These are phyloP conservation scores for Drosophila leontia DNA, from an alignment of 1,140 invertebrate genomes.

Conservation along the genomic window DNA sequence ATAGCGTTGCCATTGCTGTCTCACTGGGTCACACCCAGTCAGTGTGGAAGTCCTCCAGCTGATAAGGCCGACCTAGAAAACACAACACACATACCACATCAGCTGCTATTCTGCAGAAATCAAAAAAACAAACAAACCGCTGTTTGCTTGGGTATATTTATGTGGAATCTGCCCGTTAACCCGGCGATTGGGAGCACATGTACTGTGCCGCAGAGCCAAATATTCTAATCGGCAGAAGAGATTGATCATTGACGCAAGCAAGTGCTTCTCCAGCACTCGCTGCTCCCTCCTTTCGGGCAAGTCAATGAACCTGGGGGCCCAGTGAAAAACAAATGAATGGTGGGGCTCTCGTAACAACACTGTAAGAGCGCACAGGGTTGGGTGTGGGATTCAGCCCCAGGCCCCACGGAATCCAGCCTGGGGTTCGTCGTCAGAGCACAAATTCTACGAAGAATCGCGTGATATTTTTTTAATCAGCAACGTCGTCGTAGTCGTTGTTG, in stretches of 20 bases:
- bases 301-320: slow-evolving; percentile 47
- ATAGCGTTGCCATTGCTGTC: slow-evolving; percentile 4
- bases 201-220: slow-evolving; percentile 18
- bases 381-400: slow-evolving; percentile 1
- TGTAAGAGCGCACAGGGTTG: slow-evolving; percentile 31
- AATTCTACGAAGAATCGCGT: slow-evolving; percentile 79
- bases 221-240: slow-evolving; percentile 40
- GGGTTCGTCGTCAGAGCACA: slow-evolving; percentile 58
- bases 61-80: slow-evolving; percentile 25
- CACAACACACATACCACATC: slow-evolving; percentile 16
- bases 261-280: slow-evolving; percentile 7
- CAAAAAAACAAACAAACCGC: slow-evolving; percentile 27
- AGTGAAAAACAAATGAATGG: slow-evolving; percentile 37
- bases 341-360: slow-evolving; percentile 43
- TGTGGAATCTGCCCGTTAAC: slow-evolving; percentile 43
- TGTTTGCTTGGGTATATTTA: slow-evolving; percentile 2
- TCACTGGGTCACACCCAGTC: slow-evolving; percentile 16
- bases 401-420: slow-evolving; percentile 24
- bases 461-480: slow-evolving; percentile 80
- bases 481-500: slow-evolving; percentile 33
- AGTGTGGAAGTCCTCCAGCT: slow-evolving; percentile 18
- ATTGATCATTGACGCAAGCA: slow-evolving; percentile 68
- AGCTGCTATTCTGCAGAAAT: slow-evolving; percentile 25
- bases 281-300: slow-evolving; percentile 14
- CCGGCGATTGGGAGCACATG: slow-evolving; percentile 19